These are phyloP conservation scores for Falco rusticolus DNA, from an alignment of 2,797 vertebrate species.

Conservation along the genomic window DNA sequence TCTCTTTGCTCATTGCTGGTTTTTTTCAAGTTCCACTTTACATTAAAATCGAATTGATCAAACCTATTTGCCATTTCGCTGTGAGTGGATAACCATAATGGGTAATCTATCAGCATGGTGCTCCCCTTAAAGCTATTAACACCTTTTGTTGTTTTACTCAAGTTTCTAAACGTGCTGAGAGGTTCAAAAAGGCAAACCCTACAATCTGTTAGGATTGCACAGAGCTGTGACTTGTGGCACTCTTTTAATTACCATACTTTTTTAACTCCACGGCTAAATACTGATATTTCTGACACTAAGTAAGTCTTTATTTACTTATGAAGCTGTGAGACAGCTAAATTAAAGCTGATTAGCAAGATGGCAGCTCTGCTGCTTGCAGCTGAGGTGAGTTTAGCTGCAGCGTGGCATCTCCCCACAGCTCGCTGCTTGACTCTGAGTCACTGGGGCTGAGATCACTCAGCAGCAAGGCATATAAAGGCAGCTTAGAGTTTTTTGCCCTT, in stretches of 20 bases:
- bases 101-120: slow-evolving; percentile 92
- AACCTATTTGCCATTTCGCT: slow-evolving; percentile 88
- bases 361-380: slow-evolving; percentile 62
- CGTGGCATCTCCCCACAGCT: slow-evolving; percentile 26
- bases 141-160: slow-evolving; percentile 93
- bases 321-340: slow-evolving; percentile 80
- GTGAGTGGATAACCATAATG: slow-evolving; percentile 91
- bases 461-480: slow-evolving; percentile 64
- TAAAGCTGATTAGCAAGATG: slow-evolving; percentile 81
- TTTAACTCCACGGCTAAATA: slow-evolving; percentile 45
- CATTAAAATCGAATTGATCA: slow-evolving; percentile 91
- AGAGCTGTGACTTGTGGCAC: slow-evolving; percentile 77
- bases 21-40: slow-evolving; percentile 78
- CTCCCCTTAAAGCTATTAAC: slow-evolving; percentile 95
- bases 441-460: slow-evolving; percentile 60
- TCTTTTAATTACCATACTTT: slow-evolving; percentile 75
- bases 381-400: slow-evolving; percentile 59
- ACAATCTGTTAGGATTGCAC: slow-evolving; percentile 83
- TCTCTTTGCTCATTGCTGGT: slow-evolving; percentile 67
- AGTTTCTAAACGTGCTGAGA: slow-evolving; percentile 86
- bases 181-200: slow-evolving; percentile 88
- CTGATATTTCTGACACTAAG: slow-evolving; percentile 71
- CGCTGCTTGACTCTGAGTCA: slow-evolving; percentile 51
- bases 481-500: slow-evolving; percentile 75
- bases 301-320: slow-evolving; percentile 81